A percentile compares a stretch with the other conserved stretches of the same genome.
These are phyloP conservation scores for Oxytorus armatus DNA, from an alignment of 2,888 invertebrate genomes.

Conservation along the genomic window DNA sequence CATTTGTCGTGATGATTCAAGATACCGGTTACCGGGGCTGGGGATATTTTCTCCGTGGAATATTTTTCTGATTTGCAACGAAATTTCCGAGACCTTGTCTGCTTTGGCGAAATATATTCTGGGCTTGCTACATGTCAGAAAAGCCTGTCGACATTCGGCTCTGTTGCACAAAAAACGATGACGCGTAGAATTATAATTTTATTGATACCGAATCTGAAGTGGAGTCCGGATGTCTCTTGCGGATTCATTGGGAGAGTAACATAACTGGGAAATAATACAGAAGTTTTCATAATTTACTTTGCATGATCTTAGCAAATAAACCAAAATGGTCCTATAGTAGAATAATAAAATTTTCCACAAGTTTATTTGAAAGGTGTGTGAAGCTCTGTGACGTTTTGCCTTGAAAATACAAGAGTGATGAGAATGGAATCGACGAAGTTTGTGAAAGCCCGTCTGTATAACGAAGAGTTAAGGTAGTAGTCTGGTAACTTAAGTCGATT, in stretches of 20 bases:
- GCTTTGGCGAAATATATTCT: neutral
- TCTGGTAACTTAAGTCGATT: too few relatives aligned
- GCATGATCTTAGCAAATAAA: neutral
- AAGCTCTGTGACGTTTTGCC: neutral
- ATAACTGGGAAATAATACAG: neutral
- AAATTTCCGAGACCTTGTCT: neutral
- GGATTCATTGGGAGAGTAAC: neutral
- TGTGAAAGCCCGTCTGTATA: constrained; percentile 7
- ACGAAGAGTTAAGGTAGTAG: too few relatives aligned
- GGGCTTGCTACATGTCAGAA: neutral
- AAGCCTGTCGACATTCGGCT: neutral
- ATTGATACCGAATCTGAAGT: neutral
- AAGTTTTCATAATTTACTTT: neutral
- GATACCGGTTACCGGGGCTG: neutral
- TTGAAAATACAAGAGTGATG: constrained; percentile 21
- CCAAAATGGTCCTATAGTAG: neutral
- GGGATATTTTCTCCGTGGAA: neutral
- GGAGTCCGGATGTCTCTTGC: neutral
- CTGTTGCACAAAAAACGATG: neutral
- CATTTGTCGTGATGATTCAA: neutral
- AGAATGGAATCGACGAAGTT: constrained; percentile 1
- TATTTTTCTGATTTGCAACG: neutral
- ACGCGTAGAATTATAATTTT: neutral
- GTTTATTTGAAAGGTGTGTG: constrained; percentile 13
- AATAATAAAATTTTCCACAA: constrained; percentile 23